Evolutionary conservation across 2,797 vertebrate genomes (phyloP).

Genomic region (Netta rufina): DNA sequence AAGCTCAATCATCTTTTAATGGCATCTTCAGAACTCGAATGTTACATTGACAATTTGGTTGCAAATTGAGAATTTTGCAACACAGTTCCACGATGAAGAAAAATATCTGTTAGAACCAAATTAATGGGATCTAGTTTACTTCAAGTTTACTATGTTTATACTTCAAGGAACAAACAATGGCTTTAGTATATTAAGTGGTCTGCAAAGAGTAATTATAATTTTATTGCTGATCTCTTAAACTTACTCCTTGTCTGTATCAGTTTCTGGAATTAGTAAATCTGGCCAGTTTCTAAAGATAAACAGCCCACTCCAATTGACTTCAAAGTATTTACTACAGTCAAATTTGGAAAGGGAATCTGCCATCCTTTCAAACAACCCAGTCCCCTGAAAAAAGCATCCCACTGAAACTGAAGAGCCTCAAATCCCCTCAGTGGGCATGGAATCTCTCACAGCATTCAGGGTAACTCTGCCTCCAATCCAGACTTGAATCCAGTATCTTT

Average conservation of each 20-base stretch:
- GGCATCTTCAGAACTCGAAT: background rate
- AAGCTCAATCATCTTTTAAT: background rate
- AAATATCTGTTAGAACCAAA: background rate
- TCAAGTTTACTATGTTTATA: background rate
- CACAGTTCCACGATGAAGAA: background rate
- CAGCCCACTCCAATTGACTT: background rate
- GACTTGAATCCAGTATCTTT: background rate
- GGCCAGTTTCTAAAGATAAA: background rate
- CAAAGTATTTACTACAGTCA: background rate
- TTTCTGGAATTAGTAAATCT: background rate
- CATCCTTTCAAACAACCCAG: background rate
- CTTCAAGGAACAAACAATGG: background rate
- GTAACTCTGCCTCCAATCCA: background rate
- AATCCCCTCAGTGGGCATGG: background rate
- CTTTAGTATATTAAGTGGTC: background rate
- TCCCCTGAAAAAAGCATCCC: background rate
- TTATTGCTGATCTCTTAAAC: background rate
- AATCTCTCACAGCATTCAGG: background rate
- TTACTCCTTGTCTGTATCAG: background rate
- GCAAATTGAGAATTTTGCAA: conserved; percentile 17
- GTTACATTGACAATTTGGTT: background rate
- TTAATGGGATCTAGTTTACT: background rate
- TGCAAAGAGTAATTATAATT: background rate
- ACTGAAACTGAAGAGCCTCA: background rate
- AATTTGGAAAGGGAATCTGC: background rate